A percentile compares a stretch with the other conserved stretches of the same genome.
Conservation (phyloP, 2,797 vertebrate genomes). For the Ctenopoma kingsleyae region DNA sequence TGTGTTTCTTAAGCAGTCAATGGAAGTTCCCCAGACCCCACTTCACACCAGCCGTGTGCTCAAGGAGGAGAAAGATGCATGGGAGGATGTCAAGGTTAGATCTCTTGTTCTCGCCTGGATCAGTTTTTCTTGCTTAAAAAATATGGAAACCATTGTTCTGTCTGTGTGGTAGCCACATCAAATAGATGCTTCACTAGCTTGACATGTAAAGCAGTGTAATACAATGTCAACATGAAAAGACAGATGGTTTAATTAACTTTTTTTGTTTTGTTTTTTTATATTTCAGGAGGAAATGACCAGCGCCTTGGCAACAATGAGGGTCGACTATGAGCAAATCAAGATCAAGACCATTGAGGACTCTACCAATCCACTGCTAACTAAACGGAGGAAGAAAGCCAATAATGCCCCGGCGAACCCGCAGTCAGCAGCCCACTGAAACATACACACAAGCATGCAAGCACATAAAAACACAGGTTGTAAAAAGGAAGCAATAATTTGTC, state of each 20-base stretch:
- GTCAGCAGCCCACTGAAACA: conserved; percentile 67
- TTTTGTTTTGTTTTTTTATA: background rate
- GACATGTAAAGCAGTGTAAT: background rate
- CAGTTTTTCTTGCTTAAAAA: background rate
- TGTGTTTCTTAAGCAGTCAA: conserved; percentile 88
- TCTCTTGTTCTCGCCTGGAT: background rate
- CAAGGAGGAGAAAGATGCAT: conserved; percentile 95
- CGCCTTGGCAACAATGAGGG: conserved; percentile 98
- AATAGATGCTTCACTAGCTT: background rate
- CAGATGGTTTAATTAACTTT: background rate
- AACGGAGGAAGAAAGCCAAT: conserved; percentile 93
- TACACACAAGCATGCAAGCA: conserved; percentile 56
- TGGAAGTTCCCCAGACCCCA: conserved; percentile 96
- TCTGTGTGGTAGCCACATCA: background rate
- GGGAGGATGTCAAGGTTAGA: conserved; percentile 97
- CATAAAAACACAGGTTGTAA: conserved; percentile 64
- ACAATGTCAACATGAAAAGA: background rate
- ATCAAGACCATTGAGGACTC: conserved; percentile 98
- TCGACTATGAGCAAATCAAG: conserved; percentile 98
- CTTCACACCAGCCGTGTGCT: conserved; percentile 97
- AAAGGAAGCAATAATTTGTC: conserved; percentile 93
- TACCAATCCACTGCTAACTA: conserved; percentile 94
- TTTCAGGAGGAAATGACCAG: conserved; percentile 98
- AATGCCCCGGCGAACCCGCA: conserved; percentile 60
- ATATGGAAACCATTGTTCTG: background rate